phyloP scores from a whole-genome alignment of 2,888 invertebrate species.

The Chydorus sphaericus region DNA sequence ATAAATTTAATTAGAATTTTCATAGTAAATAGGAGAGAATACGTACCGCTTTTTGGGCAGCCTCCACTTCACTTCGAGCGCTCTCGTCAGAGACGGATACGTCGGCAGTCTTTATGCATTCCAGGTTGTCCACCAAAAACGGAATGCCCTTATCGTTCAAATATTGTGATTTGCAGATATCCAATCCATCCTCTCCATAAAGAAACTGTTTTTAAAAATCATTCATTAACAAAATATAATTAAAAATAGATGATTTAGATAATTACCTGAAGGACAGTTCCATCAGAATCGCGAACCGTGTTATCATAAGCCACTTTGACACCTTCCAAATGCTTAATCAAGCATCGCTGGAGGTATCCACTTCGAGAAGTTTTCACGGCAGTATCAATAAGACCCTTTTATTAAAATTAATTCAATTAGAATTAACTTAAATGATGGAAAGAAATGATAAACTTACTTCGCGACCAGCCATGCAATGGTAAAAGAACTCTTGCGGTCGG shows the following conservation, averaged over 20 bases:
- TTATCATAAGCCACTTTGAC: conserved; percentile 81
- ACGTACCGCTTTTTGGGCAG: conserved; percentile 39
- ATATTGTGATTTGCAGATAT: conserved; percentile 74
- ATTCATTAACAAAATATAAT: background rate
- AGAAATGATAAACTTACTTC: conserved; percentile 28
- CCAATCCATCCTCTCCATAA: conserved; percentile 88
- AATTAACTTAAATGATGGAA: background rate
- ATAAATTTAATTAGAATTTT: background rate
- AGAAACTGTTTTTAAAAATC: conserved; percentile 42
- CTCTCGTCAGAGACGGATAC: conserved; percentile 26
- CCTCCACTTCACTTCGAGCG: conserved; percentile 36
- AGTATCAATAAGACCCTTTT: conserved; percentile 89
- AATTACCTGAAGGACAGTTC: conserved; percentile 66
- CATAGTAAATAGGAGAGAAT: background rate
- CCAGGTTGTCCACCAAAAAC: conserved; percentile 67
- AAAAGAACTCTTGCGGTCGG: conserved; percentile 93
- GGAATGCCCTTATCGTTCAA: conserved; percentile 55
- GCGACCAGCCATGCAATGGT: conserved; percentile 99
- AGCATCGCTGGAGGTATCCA: conserved; percentile 91
- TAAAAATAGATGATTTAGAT: background rate
- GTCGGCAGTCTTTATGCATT: conserved; percentile 44
- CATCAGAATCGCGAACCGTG: conserved; percentile 90
- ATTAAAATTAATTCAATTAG: background rate
- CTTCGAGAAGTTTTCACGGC: conserved; percentile 98
- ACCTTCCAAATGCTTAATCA: conserved; percentile 96